Evolutionary conservation across 2,113 vertebrate genomes (phyloP).

Genomic region (Mustela lutreola): DNA sequence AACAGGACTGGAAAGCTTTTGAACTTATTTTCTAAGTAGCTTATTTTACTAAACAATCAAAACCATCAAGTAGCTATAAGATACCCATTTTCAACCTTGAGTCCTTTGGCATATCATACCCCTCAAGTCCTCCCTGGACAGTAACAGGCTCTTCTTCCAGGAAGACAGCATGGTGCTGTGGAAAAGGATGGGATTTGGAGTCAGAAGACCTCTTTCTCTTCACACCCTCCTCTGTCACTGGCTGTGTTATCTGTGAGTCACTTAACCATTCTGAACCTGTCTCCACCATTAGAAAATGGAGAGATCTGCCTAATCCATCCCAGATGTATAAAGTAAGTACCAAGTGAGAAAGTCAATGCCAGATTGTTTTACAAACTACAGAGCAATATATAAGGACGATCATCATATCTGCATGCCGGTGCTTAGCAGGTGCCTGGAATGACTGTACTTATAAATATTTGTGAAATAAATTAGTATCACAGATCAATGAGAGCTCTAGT

Average conservation of each 20-base stretch:
- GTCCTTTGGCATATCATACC: background rate
- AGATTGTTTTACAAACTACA: background rate
- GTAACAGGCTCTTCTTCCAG: background rate
- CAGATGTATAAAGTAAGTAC: background rate
- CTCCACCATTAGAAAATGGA: background rate
- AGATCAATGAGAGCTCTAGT: background rate
- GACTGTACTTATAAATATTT: background rate
- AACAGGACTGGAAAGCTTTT: background rate
- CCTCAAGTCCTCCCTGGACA: background rate
- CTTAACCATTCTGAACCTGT: background rate
- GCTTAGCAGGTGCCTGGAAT: background rate
- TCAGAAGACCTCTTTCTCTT: background rate
- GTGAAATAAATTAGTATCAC: constrained; percentile 52
- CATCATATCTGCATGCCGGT: background rate
- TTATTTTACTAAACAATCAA: background rate
- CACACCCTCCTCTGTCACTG: background rate
- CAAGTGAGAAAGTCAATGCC: background rate
- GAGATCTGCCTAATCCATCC: background rate
- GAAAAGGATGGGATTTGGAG: background rate
- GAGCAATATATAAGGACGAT: background rate
- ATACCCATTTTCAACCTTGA: background rate
- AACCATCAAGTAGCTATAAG: background rate
- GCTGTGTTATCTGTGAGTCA: background rate
- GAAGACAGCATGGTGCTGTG: background rate
- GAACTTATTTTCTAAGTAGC: constrained; percentile 12